Percentiles rank a stretch among this genome's conserved stretches.
Evolutionary conservation across 2,888 invertebrate species (phyloP).

Genomic region (Drosophila meridionalis): DNA sequence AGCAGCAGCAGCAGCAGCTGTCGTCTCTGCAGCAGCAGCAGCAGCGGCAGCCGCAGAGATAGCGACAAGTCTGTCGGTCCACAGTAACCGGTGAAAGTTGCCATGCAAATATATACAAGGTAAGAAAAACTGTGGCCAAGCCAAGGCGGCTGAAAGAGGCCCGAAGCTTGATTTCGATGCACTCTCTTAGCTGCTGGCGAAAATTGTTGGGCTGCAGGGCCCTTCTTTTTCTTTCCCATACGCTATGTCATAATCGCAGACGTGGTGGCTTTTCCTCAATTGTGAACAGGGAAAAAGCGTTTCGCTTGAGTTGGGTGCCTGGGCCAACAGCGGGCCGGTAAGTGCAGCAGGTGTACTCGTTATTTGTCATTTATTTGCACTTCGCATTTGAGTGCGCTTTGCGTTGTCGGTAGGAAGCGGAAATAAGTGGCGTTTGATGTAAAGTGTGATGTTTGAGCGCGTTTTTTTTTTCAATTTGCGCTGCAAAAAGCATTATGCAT

Average conservation of each 20-base stretch:
- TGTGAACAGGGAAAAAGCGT: slow-evolving; percentile 46
- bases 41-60: slow-evolving; percentile 33
- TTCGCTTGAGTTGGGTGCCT: slow-evolving; percentile 65
- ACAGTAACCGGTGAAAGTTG: slow-evolving; percentile 74
- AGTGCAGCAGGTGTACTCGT: slow-evolving; percentile 37
- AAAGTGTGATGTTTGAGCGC: slow-evolving; percentile 51
- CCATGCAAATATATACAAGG: slow-evolving; percentile 67
- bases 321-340: slow-evolving; percentile 29
- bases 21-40: slow-evolving; percentile 14
- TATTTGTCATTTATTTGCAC: slow-evolving; percentile 78
- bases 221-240: slow-evolving; percentile 11
- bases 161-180: slow-evolving; percentile 44
- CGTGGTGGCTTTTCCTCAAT: slow-evolving; percentile 53
- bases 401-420: slow-evolving; percentile 62
- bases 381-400: slow-evolving; percentile 63
- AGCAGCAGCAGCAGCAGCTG: slow-evolving; percentile 22
- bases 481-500: slow-evolving; percentile 7
- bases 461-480: slow-evolving; percentile 46
- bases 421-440: slow-evolving; percentile 59
- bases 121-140: slow-evolving; percentile 52
- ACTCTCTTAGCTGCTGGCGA: slow-evolving; percentile 39
- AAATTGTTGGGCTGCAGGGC: slow-evolving; percentile 24
- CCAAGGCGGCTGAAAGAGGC: slow-evolving; percentile 18
- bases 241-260: slow-evolving; percentile 62
- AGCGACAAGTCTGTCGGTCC: slow-evolving; percentile 30